These are phyloP conservation scores for Falcunculus frontatus DNA, from an alignment of 2,113 vertebrate genomes.

Conservation along the genomic window DNA sequence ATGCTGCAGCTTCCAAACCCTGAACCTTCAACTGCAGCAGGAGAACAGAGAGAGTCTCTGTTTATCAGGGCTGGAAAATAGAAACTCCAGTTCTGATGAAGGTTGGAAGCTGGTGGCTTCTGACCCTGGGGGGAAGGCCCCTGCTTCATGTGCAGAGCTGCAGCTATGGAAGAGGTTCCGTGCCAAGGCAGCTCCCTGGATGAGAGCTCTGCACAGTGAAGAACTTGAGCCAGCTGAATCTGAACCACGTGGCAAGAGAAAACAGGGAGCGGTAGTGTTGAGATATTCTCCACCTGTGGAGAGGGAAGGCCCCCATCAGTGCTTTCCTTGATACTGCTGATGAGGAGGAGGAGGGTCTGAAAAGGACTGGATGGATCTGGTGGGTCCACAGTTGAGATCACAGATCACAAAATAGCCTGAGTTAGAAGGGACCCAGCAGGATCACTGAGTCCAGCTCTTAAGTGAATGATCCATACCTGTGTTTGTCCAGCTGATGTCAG, in stretches of 20 bases:
- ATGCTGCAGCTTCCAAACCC: background rate
- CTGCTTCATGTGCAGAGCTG: background rate
- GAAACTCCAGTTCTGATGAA: background rate
- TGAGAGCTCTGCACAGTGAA: background rate
- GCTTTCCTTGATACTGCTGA: background rate
- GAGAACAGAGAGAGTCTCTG: background rate
- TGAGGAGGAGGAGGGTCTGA: background rate
- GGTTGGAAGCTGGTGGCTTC: background rate
- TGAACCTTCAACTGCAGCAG: background rate
- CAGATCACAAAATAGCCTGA: background rate
- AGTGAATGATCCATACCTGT: background rate
- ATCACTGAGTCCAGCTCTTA: background rate
- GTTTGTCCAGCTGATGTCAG: background rate
- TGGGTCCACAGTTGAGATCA: background rate
- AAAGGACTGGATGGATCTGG: background rate
- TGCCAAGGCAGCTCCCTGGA: background rate
- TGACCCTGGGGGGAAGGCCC: rapidly evolving
- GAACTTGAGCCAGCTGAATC: background rate
- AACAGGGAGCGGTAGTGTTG: background rate
- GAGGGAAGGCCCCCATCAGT: background rate
- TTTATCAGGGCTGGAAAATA: background rate
- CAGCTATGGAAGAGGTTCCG: background rate
- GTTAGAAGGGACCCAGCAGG: background rate
- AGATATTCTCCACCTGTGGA: background rate
- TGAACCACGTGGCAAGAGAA: background rate